Base-by-base conservation (phyloP, 2,888 invertebrate species). In the Apamea sordens region DNA sequence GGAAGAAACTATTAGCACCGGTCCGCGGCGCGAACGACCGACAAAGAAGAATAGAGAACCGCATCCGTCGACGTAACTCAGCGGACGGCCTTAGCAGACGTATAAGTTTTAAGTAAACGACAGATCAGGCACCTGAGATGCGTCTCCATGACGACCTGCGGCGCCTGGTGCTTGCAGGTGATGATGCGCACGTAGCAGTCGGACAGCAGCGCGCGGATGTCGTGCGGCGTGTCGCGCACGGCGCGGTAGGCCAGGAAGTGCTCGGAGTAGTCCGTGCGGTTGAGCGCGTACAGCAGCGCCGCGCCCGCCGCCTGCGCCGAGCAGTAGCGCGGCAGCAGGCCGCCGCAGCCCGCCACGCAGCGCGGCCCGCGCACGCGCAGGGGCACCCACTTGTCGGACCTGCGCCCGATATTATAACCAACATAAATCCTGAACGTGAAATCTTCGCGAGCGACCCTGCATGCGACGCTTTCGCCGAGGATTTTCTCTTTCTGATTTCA, bases 261-360 rank as follows among this genome's bases (percentile, higher is more conserved):
- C 96, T 99, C 99, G 32, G 96, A 94, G 93, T 98, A 98, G 94
- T 98, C 98, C 73, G 98, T 95, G 83, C 97, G 97, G 93, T 98
- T 98, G 85, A 98, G 97, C 84, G 97, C 97, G 94, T 98, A 98
- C 81, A 99, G 97, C 90, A 95, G 92, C 88, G 92, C 98, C 92
- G 99, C 99, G 13, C 99, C 99, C 84, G 98, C 97, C 74, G 98
- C 98, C 82, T 90, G 91, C 87, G 97, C 97, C 73, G 96, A 95
- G 88, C 98, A 98, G 95, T 98, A 99, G 7, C 98, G 97, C n/a
- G 99, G 98, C 87, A 99, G 95, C 76, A 99, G 97, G 15, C 98
- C 99, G 41, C 98, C 98, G 28, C 98, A 98, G 59, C 98, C 98
- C 74, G 97, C 97, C 69, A 98, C 98, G 88, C 98, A 98, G 87